Evolutionary conservation across 1,140 invertebrate species (phyloP).

Genomic region (Anastatus disparis): DNA sequence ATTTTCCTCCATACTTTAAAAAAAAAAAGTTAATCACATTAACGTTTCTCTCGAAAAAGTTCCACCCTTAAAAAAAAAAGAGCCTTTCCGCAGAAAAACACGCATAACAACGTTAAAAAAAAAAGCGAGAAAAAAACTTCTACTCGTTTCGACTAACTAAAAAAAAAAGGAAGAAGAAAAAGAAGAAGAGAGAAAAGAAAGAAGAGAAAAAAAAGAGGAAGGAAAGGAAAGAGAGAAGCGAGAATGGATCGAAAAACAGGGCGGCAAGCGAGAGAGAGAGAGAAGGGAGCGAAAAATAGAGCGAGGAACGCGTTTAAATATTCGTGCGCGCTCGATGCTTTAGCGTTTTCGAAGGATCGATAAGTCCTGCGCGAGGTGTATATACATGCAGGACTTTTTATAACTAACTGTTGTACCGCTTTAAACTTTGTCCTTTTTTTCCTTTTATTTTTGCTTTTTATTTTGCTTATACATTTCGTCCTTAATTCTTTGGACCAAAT

Average conservation of each 20-base stretch:
- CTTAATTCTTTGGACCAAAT: slow-evolving; percentile 31
- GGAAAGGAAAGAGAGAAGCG: slow-evolving; percentile 19
- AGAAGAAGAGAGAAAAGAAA: slow-evolving; percentile 20
- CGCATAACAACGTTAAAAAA: neutral
- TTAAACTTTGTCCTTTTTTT: no score
- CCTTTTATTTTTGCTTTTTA: no score
- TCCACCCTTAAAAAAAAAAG: neutral
- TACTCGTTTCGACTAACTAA: no score
- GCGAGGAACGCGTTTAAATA: slow-evolving; percentile 30
- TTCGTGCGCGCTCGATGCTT: slow-evolving; percentile 33
- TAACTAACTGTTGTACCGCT: no score
- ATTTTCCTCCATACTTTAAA: neutral
- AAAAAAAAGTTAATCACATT: slow-evolving; percentile 29
- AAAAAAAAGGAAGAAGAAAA: neutral
- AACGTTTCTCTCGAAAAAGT: neutral
- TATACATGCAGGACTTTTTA: no score
- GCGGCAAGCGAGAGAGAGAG: no score
- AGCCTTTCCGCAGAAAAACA: neutral
- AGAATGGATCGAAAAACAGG: no score
- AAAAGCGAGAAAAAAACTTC: no score
- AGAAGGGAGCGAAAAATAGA: slow-evolving; percentile 37
- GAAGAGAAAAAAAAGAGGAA: neutral
- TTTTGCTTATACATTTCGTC: no score
- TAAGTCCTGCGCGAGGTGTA: slow-evolving; percentile 23
- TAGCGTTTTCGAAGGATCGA: slow-evolving; percentile 25